Evolutionary conservation across 2,797 vertebrate genomes (phyloP), one percentile per base, ranked within the genome.

Genomic region (Eremophila alpestris): DNA sequence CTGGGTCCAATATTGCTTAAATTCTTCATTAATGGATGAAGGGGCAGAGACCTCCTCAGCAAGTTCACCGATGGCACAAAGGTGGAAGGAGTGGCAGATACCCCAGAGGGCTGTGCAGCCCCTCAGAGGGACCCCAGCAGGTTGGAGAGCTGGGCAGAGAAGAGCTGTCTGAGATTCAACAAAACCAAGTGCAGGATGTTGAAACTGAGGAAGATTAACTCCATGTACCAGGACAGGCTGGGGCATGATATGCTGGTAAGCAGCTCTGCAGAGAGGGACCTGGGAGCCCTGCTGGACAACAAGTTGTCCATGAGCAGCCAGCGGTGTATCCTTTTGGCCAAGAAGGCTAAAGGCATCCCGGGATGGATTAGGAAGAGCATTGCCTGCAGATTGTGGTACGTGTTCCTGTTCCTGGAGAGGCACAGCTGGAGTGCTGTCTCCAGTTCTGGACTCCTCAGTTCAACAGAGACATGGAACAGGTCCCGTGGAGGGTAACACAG

Each of bases 341-440:
- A 48, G 30, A 54, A 54, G 16, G 10, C 2, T 30, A 41, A 27
- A 48, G 3, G 18, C 32, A 8, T 60, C 18, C 18, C 29, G 30
- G 22, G 13, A 2, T 29, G 26, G 6, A 16, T 60, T 8, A 36
- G 15, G 30, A 54, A 32, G 6, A 59, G 15, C 10, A 9, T 10
- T 48, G 3, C 26, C 41, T 23, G 13, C 27, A 24, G 22, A 16
- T 2, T 27, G 22, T 60, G 9, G 13, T 22, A 27, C 0, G 0
- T 32, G 34, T 32, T 82, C 32, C 41, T 55, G 16, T 22, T 34
- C 26, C 18, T 60, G 18, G 8, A 7, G 46, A 52, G 12, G 26
- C 6, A 27, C 21, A 60, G 11, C 15, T 41, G 26, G 17, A 54
- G 30, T 32, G 12, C 13, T 60, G 10, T 9, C 17, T 54, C 46